Evolutionary conservation across 2,113 vertebrate species (phyloP), one percentile per base, ranked within the genome.

Genomic region (Gasterosteus nipponicus): DNA sequence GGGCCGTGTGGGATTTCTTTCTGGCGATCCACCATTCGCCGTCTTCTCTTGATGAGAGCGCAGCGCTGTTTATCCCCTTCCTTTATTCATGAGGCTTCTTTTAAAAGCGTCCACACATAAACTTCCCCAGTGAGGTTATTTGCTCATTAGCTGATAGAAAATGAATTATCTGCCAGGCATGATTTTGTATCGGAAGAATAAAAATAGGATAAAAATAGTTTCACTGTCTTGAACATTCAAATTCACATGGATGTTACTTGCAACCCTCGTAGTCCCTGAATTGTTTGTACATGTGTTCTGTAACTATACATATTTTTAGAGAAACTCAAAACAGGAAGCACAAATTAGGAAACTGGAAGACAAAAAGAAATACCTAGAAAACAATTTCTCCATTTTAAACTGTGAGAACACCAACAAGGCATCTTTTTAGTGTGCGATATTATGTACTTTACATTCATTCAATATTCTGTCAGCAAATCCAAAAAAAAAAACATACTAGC

Each of bases 1-100:
- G 75, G 77, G 75, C 84, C 84, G 11, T 81, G 74, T 78, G 86
- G 90, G 82, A 89, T 89, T 90, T 90, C 63, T 67, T 35, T 78
- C 82, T 89, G 79, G 87, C 72, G 2, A 72, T 77, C 46, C 78
- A 84, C 88, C 78, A 85, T 81, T 81, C 35, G 26, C 81, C 82
- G 63, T 67, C 38, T 85, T 79, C 77, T 71, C 75, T 80, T 86
- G 60, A 85, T 79, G 49, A 74, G 63, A 73, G 54, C 65, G 58
- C 58, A 14, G 33, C 16, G 46, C 73, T 84, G 19, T 73, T 73
- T 78, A 41, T 16, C 15, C 33, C 29, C 29, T n/a, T 31, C 19
- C 49, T 39, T 68, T 59, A 68, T 77, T 75, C 31, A 66, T 75
- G 15, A 74, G 56, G 26, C 67, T 87, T 77, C 22, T 78, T 75